Percentiles rank a stretch among this genome's conserved stretches.
These are phyloP conservation scores for Gymnothorax javanicus DNA, from an alignment of 2,797 vertebrate species.

Conservation along the genomic window DNA sequence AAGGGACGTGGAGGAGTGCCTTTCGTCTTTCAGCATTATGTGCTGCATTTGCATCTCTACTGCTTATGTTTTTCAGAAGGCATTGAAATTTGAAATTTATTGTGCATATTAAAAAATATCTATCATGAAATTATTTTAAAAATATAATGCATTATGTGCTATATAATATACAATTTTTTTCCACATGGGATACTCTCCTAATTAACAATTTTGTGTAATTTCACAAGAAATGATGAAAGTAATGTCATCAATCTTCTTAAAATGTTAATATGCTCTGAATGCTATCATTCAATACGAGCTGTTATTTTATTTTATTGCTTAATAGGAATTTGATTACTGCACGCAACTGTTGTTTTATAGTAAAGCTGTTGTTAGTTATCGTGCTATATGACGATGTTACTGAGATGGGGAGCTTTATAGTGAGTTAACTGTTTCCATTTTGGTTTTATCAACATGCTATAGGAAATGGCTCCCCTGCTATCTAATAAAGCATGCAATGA, in stretches of 20 bases:
- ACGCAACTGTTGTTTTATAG: not conserved
- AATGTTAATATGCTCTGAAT: not conserved
- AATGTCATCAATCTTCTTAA: not conserved
- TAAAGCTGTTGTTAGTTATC: not conserved
- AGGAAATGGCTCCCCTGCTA: not conserved
- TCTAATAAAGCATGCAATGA: constrained; percentile 1
- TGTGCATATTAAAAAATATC: too few species aligned
- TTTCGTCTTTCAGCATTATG: not conserved
- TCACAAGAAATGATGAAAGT: not conserved
- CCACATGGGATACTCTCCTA: not conserved
- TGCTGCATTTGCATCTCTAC: not conserved
- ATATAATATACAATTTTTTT: too few species aligned
- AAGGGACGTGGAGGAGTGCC: not conserved
- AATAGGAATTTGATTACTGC: not conserved
- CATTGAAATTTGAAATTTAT: too few species aligned
- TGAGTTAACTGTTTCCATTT: not conserved
- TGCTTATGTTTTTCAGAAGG: not conserved
- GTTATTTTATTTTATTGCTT: not conserved
- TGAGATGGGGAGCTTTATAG: not conserved
- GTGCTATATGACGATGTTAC: not conserved
- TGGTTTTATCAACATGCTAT: not conserved
- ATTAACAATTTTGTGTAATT: not conserved
- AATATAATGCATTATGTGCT: not conserved
- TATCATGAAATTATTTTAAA: too few species aligned
- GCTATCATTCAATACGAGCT: not conserved